Percentiles rank a stretch among this genome's conserved stretches.
phyloP scores from a whole-genome alignment of 1,140 invertebrate species.

The Formica selysi region DNA sequence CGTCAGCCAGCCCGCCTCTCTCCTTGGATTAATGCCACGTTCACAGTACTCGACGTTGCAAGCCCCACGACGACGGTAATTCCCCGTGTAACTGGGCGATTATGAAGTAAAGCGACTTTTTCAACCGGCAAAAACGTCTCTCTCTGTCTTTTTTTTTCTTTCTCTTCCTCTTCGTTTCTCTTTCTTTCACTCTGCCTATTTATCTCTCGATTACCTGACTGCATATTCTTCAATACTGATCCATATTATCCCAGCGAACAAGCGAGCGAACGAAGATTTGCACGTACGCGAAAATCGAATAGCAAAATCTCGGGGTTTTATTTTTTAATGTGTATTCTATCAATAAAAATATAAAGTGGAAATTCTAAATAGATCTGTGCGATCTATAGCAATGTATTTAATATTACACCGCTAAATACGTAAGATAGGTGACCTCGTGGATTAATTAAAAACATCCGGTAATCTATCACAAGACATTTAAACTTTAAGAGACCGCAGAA shows the following conservation, averaged over 20 bases:
- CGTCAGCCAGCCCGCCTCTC: constrained; percentile 56
- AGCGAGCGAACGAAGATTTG: not conserved
- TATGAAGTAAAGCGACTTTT: constrained; percentile 76
- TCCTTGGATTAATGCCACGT: constrained; percentile 72
- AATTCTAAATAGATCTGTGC: not conserved
- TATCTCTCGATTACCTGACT: not conserved
- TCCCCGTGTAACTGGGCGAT: constrained; percentile 74
- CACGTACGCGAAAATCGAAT: not conserved
- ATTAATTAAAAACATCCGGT: constrained; percentile 21
- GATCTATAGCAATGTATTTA: not conserved
- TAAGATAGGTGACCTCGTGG: not conserved
- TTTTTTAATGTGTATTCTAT: too few relatives aligned
- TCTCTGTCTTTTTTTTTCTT: not conserved
- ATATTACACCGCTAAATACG: not conserved
- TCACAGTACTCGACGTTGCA: constrained; percentile 68
- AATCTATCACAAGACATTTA: constrained; percentile 33
- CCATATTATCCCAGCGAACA: not conserved
- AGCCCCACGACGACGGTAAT: constrained; percentile 72
- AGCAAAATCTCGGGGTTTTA: not conserved
- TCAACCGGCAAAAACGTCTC: constrained; percentile 59
- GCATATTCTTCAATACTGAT: not conserved
- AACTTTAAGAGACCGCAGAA: constrained; percentile 28
- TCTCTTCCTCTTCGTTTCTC: not conserved
- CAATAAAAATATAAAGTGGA: not conserved
- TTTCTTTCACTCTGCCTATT: not conserved